Base-by-base conservation (phyloP, 2,888 invertebrate genomes). In the Andrena chrysosceles region DNA sequence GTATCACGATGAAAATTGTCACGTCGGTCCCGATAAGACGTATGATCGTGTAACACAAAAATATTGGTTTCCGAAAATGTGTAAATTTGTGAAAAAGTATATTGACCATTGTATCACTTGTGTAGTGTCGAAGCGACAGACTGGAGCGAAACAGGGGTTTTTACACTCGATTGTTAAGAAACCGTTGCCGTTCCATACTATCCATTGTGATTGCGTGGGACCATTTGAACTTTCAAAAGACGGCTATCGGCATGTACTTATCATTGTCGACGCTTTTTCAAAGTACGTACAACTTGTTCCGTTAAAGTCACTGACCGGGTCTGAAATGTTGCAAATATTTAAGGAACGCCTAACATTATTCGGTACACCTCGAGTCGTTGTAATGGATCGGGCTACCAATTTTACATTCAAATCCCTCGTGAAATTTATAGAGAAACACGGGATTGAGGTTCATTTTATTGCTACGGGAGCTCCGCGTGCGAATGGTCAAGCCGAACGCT, bases 241-340 rank as follows among this genome's bases (percentile, higher is more conserved):
- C 4, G 74, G 74, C 6, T 74, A 67, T 26, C 54, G 59, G 23
- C 74, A 74, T 49, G 8, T 74, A 42, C 29, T 67, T 2, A 33
- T 74, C 0, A 67, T 74, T 2, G 67, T 67, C 3, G 72, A 72
- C 29, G 63, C 63, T 5, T 71, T 71, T 23, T 56, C 67, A 8
- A n/a, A 81, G 84, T 0, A 88, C 88, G 5, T 90, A 89, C 59
- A 66, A 26, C 8, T 72, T 1, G 0, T 72, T 26, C 63, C 52
- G 16, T 16, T 72, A 33, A 72, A 23, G 31, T 31, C 72, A 20
- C 13, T 63, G 23, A 29, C 33, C 8, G 72, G 63, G 8, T 2
- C 16, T 6, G 52, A 72, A 63, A 52, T 29, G 13, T 33, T 72
- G 8, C 63, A 62, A 23, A 20, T 63, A 5, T 72, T 72, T 31